These are phyloP conservation scores for Polyploca ridens DNA, from an alignment of 2,888 invertebrate genomes.

Conservation along the genomic window DNA sequence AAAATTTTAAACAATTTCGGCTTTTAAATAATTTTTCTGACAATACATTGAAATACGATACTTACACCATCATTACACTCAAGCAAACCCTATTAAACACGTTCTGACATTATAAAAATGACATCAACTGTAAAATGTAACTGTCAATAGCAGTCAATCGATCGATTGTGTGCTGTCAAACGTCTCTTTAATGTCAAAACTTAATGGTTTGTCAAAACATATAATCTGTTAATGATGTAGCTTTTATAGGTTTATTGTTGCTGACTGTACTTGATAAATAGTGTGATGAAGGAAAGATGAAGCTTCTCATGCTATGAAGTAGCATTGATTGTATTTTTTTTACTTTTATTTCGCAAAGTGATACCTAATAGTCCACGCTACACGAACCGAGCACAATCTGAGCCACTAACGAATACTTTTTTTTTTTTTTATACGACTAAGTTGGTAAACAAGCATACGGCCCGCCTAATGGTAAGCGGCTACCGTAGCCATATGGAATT, in stretches of 20 bases:
- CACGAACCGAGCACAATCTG: too few species aligned
- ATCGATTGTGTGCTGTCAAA: constrained; percentile 60
- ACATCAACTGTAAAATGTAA: constrained; percentile 72
- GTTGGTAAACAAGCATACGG: too few species aligned
- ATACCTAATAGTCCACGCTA: too few species aligned
- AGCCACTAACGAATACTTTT: too few species aligned
- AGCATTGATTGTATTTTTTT: constrained; percentile 17
- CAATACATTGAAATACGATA: constrained; percentile 26
- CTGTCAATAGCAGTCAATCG: constrained; percentile 68
- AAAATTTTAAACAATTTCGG: not conserved
- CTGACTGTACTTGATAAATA: constrained; percentile 60
- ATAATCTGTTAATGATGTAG: constrained; percentile 71
- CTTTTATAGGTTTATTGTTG: constrained; percentile 54
- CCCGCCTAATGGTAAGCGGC: too few species aligned
- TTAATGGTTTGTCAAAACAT: constrained; percentile 82
- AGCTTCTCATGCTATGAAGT: constrained; percentile 52
- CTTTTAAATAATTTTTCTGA: constrained; percentile 18
- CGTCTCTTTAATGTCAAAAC: constrained; percentile 49
- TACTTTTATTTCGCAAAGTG: not conserved
- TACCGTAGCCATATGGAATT: too few species aligned
- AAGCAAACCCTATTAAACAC: constrained; percentile 52
- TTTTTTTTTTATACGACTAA: too few species aligned
- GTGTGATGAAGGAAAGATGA: constrained; percentile 63
- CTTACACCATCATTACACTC: constrained; percentile 38
- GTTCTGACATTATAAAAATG: constrained; percentile 65